Base-by-base conservation (phyloP, 2,888 invertebrate genomes). In the Drosophila anceps region DNA sequence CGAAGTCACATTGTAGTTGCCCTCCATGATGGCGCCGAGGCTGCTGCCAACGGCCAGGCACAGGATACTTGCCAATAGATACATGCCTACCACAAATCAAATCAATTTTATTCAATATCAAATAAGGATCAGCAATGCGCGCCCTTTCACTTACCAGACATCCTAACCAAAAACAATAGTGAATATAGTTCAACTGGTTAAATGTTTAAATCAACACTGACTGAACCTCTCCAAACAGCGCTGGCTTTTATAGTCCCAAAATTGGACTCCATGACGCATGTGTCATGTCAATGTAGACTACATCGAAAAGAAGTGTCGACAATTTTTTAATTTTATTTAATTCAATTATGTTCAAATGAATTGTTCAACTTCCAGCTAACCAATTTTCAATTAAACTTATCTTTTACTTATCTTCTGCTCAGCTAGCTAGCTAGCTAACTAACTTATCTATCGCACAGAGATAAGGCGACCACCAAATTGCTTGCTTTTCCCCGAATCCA, bases 1-100 rank as follows among this genome's bases (percentile, higher is more conserved):
- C 33, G 62, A 48, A 4, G 90, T 87, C 18, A 84, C 90, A 58
- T 84, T 89, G 59, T 84, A 84, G 51, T 41, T 70, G 18, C 90
- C 90, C 57, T 84, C 84, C 9, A 72, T 1, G 8, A 81, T 10
- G 9, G 2, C 0, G 24, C 68, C 15, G 37, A 68, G 15, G 29
- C 69, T 50, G 29, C 70, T 39, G 43, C 50, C 50, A n/a, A 68
- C 15, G 10, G 70, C 68, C 50, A 68, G 24, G 50, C 41, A 51
- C 18, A 68, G 69, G 24, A 68, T 41, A 27, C 15, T 64, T 6
- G 77, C 84, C 61, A 89, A 58, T 10, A 87, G 51, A 8, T 81
- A 75, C 20, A 74, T 71, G 44, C 78, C 83, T 83, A 55, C 4
- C 39, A 46, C 6, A 4, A 35, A 1, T 0, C n/a, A 44, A 20